These are phyloP conservation scores for Hydroisotoma schaefferi DNA, from an alignment of 2,888 invertebrate genomes.

Conservation along the genomic window DNA sequence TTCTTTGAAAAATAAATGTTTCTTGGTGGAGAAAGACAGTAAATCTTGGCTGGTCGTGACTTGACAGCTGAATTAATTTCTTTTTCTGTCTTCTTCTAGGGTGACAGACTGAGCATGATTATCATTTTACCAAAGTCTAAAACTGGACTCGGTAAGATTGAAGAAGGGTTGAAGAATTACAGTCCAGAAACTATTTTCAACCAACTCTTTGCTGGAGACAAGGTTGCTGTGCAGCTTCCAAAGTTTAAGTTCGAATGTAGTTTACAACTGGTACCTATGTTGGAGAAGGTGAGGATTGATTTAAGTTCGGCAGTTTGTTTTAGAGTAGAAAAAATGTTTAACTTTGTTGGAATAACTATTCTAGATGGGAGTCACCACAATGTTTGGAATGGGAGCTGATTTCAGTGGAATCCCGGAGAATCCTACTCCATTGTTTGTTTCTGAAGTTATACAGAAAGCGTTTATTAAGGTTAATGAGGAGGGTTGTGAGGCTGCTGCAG, in stretches of 20 bases:
- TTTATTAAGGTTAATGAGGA: conserved; percentile 83
- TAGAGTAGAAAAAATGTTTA: neutral
- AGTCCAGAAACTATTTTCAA: conserved; percentile 18
- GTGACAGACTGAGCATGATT: conserved; percentile 67
- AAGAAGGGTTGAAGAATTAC: conserved; percentile 50
- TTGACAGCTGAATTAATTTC: conserved; percentile 9
- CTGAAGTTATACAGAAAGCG: conserved; percentile 75
- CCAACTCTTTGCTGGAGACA: conserved; percentile 56
- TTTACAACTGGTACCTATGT: conserved; percentile 61
- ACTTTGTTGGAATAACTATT: neutral
- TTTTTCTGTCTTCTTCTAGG: conserved; percentile 51
- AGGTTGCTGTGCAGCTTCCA: conserved; percentile 54
- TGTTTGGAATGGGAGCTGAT: conserved; percentile 63
- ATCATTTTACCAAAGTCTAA: conserved; percentile 66
- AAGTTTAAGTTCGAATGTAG: conserved; percentile 64
- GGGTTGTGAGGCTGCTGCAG: conserved; percentile 80
- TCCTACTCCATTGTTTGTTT: conserved; percentile 58
- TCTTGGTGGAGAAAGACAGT: no score
- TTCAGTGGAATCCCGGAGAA: conserved; percentile 62
- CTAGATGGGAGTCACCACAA: conserved; percentile 67
- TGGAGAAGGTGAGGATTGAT: conserved; percentile 60
- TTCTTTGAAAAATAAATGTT: no score
- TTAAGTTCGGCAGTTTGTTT: neutral
- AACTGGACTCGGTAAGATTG: conserved; percentile 63
- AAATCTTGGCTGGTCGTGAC: neutral